Conservation (phyloP, 2,888 invertebrate genomes). For the Poecilobothrus nobilitatus region DNA sequence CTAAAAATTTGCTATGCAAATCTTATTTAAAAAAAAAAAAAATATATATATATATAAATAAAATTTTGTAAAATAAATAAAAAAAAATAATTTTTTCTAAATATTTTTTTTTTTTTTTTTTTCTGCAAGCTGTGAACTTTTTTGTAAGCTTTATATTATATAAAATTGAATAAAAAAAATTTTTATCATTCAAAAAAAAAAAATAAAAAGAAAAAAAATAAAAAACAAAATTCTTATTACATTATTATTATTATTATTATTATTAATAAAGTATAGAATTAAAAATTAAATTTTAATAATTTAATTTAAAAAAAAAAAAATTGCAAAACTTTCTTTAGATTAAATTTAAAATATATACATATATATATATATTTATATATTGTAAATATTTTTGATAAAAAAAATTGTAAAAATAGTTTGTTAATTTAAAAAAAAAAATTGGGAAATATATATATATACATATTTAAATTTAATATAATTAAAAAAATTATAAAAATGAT, state of each 20-base stretch:
- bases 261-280: background rate
- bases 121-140: slow-evolving; percentile 6
- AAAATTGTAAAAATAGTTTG: background rate
- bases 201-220: background rate
- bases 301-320: too few species aligned
- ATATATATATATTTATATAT: too few species aligned
- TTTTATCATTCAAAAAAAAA: background rate
- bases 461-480: background rate
- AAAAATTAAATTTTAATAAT: background rate
- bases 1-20: slow-evolving; percentile 1
- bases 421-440: background rate
- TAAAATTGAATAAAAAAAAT: background rate
- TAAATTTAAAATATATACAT: too few species aligned
- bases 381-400: too few species aligned
- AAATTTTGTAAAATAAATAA: background rate
- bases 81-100: slow-evolving; percentile 1
- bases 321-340: too few species aligned
- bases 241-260: background rate
- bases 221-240: background rate
- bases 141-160: background rate
- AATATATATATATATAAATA: background rate
- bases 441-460: too few species aligned
- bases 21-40: background rate
- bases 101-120: background rate
- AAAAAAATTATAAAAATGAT: background rate